Conservation (phyloP, 2,113 vertebrate species). For the Baryphthengus martii region DNA sequence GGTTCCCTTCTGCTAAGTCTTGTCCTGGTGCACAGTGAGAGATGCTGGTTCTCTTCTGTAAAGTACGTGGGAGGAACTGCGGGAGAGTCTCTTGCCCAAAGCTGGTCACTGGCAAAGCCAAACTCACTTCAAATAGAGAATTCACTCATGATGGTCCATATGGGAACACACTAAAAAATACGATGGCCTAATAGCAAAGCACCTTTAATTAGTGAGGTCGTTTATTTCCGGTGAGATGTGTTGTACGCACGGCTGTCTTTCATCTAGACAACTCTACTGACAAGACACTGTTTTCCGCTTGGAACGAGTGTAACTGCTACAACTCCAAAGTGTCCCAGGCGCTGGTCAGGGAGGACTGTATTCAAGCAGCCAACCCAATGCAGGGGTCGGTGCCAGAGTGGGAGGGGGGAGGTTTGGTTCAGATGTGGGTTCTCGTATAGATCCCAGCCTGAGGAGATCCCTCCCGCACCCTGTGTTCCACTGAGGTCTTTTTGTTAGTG, state of each 20-base stretch:
- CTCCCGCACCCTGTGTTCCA: neutral
- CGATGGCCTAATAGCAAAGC: neutral
- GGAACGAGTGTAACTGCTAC: neutral
- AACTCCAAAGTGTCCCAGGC: neutral
- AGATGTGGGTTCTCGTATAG: fast-evolving
- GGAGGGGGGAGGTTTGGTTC: neutral
- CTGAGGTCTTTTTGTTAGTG: neutral
- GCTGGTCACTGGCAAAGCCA: neutral
- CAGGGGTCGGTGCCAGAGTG: neutral
- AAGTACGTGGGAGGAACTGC: fast-evolving
- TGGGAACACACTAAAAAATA: neutral
- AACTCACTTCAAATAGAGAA: neutral
- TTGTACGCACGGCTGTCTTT: neutral
- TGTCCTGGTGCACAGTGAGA: neutral
- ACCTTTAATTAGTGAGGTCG: neutral
- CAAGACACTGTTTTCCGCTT: neutral
- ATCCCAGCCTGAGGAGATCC: neutral
- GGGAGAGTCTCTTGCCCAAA: neutral
- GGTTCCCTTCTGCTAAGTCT: neutral
- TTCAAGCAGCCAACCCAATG: neutral
- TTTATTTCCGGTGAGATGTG: neutral
- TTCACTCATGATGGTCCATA: neutral
- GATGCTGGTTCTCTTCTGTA: fast-evolving
- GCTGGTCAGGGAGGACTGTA: neutral
- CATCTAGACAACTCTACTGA: neutral